Evolutionary conservation across 2,888 invertebrate species (phyloP).

Genomic region (Oscheius sp.): DNA sequence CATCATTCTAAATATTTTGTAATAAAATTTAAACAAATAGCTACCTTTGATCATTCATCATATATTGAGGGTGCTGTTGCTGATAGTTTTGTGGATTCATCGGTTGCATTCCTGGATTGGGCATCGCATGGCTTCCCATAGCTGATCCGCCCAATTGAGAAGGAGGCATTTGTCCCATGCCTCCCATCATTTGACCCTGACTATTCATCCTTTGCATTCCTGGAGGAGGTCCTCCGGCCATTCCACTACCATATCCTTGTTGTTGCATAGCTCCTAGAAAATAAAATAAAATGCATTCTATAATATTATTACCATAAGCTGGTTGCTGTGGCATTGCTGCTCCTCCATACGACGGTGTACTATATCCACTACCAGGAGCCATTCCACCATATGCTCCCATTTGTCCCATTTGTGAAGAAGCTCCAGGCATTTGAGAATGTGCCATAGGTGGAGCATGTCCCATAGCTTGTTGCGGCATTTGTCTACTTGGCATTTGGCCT

Average conservation of each 20-base stretch:
- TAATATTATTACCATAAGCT: no score
- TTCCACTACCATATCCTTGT: background rate
- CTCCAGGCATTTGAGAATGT: background rate
- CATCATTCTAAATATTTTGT: slow-evolving; percentile 13
- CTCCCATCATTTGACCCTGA: slow-evolving; percentile 1
- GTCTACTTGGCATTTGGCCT: background rate
- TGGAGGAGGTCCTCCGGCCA: background rate
- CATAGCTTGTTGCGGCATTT: slow-evolving; percentile 6
- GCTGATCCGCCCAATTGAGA: background rate
- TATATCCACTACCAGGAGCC: no score
- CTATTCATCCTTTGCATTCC: slow-evolving; percentile 8
- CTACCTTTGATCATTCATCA: slow-evolving; percentile 24
- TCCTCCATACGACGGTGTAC: background rate
- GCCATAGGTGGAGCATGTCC: background rate
- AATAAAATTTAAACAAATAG: background rate
- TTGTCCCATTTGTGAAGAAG: background rate
- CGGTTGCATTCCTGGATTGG: background rate
- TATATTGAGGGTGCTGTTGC: slow-evolving; percentile 9
- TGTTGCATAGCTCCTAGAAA: no score
- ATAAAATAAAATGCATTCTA: no score
- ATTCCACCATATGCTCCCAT: background rate
- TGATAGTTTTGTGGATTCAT: slow-evolving; percentile 3
- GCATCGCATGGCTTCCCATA: background rate
- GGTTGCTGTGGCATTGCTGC: background rate
- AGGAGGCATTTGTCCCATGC: slow-evolving; percentile 2